Conservation (phyloP, 2,888 invertebrate species). For the Leucozona laternaria region DNA sequence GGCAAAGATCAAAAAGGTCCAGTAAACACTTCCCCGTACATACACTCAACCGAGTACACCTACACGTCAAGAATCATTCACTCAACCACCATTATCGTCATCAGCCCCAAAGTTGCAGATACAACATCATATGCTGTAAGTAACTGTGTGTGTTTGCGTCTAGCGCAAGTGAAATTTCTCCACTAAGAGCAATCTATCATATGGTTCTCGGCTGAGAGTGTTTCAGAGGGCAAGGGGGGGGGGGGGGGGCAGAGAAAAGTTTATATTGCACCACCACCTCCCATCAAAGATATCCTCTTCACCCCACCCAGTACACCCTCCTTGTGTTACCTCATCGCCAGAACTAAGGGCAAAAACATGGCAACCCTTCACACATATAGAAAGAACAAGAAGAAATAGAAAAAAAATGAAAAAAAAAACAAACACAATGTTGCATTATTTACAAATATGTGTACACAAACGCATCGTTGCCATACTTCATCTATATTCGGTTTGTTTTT, state of each 20-base stretch:
- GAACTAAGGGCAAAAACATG: constrained; percentile 30
- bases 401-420: constrained; percentile 10
- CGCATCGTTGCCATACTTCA: constrained; percentile 74
- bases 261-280: constrained; percentile 72
- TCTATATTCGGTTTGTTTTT: constrained; percentile 55
- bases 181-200: constrained; percentile 74
- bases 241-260: constrained; percentile 43
- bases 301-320: not conserved
- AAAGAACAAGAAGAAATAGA: constrained; percentile 4
- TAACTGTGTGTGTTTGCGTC: constrained; percentile 51
- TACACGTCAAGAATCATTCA: constrained; percentile 73
- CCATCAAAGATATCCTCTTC: constrained; percentile 28
- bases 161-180: constrained; percentile 72
- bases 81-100: constrained; percentile 72
- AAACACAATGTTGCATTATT: constrained; percentile 73
- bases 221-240: no score
- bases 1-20: constrained; percentile 75
- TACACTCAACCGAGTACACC: constrained; percentile 50
- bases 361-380: constrained; percentile 38
- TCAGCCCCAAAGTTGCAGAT: constrained; percentile 45
- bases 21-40: constrained; percentile 53
- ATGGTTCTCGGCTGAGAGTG: constrained; percentile 46
- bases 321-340: not conserved
- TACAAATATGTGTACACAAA: constrained; percentile 61
- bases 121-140: no score